Base-by-base conservation (phyloP, 2,113 vertebrate species). In the Polypterus senegalus region DNA sequence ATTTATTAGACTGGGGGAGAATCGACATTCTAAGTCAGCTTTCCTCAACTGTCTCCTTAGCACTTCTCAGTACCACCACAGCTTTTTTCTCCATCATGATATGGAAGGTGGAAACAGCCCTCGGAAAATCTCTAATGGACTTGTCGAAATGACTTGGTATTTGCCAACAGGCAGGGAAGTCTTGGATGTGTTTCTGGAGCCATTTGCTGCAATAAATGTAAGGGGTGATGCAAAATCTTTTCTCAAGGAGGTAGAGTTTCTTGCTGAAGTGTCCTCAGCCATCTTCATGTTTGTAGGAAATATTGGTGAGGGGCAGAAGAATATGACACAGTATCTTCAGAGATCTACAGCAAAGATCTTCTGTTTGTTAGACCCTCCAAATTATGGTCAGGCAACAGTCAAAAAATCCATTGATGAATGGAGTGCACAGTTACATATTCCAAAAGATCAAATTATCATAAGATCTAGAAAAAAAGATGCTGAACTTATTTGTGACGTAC, bases 61-160 rank as follows among this genome's bases (percentile, higher is more conserved):
- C 54, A 60, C 27, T 27, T 27, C 27, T 27, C 27, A 66, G 7
- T 27, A 67, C 11, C 63, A 56, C 6, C 65, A 67, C 59, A 56
- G 44, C 47, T 55, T 63, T 3, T 70, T 69, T 49, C 66, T 66
- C 61, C 47, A 58, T 46, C 63, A 61, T 1, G 60, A 66, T 7
- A 63, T 60, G 46, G 53, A 10, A 8, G 67, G 63, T 5, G 63
- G 57, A 52, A 66, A 63, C 45, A 7, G 3, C 9, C 5, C 60
- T 44, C 6, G 65, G 7, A 7, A 64, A 11, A 62, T 70, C 11
- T 11, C 66, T 58, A 66, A 78, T 27, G 83, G 83, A 3, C 62
- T 85, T 10, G 70, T 79, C 3, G 81, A 83, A 48, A 69, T 84
- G 3, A 61, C 70, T 0, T 83, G 80, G 81, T 73, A 61, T 66